These are phyloP conservation scores for Fopius arisanus DNA, from an alignment of 1,140 invertebrate species.

Conservation along the genomic window DNA sequence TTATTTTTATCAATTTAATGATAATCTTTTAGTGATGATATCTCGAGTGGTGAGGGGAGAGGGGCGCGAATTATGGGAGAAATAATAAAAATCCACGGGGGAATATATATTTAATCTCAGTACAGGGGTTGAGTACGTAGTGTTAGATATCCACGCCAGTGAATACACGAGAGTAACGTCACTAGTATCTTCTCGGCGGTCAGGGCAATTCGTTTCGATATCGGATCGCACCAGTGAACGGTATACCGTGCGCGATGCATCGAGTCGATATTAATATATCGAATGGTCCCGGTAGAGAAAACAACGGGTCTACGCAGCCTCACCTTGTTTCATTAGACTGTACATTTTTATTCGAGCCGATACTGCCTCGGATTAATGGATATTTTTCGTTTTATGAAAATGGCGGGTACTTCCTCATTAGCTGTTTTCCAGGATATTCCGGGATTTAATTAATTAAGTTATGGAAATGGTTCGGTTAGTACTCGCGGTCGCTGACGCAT, in stretches of 20 bases:
- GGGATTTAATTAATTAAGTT: background rate
- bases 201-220: background rate
- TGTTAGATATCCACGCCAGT: background rate
- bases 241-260: background rate
- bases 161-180: background rate
- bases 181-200: background rate
- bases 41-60: too few relatives aligned
- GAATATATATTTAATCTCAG: background rate
- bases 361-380: background rate
- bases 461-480: background rate
- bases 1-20: too few relatives aligned
- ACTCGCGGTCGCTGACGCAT: background rate
- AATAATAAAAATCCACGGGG: background rate
- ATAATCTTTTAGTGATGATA: too few relatives aligned
- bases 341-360: background rate
- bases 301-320: background rate
- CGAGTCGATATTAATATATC: conserved; percentile 5
- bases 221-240: background rate
- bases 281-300: background rate
- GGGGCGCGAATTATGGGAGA: background rate
- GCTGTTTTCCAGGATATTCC: background rate
- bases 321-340: background rate
- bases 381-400: background rate
- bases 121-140: background rate
- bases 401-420: background rate